These are phyloP conservation scores for Ceratina japonica DNA, from an alignment of 1,140 invertebrate genomes.

Conservation along the genomic window DNA sequence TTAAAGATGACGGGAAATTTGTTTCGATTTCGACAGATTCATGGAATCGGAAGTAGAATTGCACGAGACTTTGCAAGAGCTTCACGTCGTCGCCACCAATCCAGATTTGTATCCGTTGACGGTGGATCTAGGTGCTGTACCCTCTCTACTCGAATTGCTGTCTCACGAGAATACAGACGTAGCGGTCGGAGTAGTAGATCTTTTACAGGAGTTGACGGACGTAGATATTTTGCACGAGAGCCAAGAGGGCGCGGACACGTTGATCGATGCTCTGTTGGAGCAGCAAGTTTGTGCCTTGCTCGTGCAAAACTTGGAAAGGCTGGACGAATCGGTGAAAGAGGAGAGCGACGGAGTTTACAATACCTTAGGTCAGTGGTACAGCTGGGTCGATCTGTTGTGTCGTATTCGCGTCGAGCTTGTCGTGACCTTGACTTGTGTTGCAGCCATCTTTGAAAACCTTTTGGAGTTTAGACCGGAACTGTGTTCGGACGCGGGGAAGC, in stretches of 20 bases:
- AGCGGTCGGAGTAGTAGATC: slow-evolving; percentile 89
- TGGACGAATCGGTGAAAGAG: slow-evolving; percentile 96
- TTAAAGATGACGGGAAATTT: slow-evolving; percentile 10
- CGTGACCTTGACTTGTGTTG: too few species aligned
- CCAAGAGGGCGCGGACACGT: slow-evolving; percentile 87
- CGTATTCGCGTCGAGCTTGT: too few species aligned
- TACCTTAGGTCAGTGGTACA: slow-evolving; percentile 87
- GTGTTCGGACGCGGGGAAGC: slow-evolving; percentile 89
- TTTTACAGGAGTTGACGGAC: slow-evolving; percentile 96
- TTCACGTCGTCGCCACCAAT: slow-evolving; percentile 96
- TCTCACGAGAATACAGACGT: slow-evolving; percentile 98
- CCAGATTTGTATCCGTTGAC: slow-evolving; percentile 96
- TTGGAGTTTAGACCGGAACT: slow-evolving; percentile 94
- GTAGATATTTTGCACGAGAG: slow-evolving; percentile 96
- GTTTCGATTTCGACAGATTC: slow-evolving; percentile 83
- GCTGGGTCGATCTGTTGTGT: too few species aligned
- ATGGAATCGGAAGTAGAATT: slow-evolving; percentile 99
- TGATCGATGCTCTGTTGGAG: slow-evolving; percentile 90
- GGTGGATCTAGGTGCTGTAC: slow-evolving; percentile 93
- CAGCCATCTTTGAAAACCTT: slow-evolving; percentile 93
- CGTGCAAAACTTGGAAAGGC: slow-evolving; percentile 94
- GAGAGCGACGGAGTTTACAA: slow-evolving; percentile 98
- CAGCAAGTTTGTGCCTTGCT: slow-evolving; percentile 95
- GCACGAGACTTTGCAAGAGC: slow-evolving; percentile 94
- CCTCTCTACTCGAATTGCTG: slow-evolving; percentile 94